These are phyloP conservation scores for Spodoptera litura DNA, from an alignment of 1,140 invertebrate genomes.

Conservation along the genomic window DNA sequence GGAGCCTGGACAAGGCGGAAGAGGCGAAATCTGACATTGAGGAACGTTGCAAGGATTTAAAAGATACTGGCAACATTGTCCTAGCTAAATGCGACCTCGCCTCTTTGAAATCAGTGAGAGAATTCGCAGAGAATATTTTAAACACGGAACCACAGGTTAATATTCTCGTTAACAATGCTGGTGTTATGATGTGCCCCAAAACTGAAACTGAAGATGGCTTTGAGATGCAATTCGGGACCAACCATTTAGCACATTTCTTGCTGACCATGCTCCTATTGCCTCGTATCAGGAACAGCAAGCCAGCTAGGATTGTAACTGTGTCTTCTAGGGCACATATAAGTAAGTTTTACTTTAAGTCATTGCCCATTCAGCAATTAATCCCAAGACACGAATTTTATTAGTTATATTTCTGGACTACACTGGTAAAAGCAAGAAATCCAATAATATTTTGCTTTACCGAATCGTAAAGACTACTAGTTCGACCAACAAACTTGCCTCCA, in stretches of 20 bases:
- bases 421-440: no score
- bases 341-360: slow-evolving; percentile 55
- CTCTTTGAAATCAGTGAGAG: slow-evolving; percentile 90
- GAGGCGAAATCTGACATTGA: slow-evolving; percentile 84
- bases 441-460: no score
- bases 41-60: slow-evolving; percentile 74
- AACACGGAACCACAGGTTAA: slow-evolving; percentile 88
- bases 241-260: slow-evolving; percentile 94
- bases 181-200: slow-evolving; percentile 90
- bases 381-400: no score
- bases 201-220: slow-evolving; percentile 92
- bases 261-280: slow-evolving; percentile 92
- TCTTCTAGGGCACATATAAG: slow-evolving; percentile 85
- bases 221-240: slow-evolving; percentile 93
- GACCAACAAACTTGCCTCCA: no score
- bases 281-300: slow-evolving; percentile 87
- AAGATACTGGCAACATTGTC: slow-evolving; percentile 86
- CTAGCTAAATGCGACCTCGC: slow-evolving; percentile 90
- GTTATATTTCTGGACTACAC: no score
- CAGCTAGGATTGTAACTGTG: slow-evolving; percentile 87
- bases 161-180: slow-evolving; percentile 94
- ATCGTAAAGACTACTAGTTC: no score
- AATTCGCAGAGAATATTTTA: slow-evolving; percentile 89
- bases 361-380: no score
- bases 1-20: slow-evolving; percentile 86